phyloP scores from a whole-genome alignment of 1,140 invertebrate genomes.

The Orchestia grillus region DNA sequence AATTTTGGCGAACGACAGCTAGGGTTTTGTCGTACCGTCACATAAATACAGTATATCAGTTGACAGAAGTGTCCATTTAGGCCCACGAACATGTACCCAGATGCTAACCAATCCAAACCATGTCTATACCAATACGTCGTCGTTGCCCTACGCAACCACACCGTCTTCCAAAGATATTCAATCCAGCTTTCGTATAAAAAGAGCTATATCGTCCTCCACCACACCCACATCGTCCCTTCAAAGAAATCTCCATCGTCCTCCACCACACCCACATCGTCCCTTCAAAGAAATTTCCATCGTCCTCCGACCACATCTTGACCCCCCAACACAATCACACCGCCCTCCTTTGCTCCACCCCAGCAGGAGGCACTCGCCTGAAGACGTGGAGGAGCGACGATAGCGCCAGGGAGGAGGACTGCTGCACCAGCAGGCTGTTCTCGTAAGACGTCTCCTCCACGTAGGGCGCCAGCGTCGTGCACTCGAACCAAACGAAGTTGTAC shows the following conservation, averaged over 20 bases:
- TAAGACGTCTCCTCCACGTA: conserved; percentile 90
- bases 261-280: background rate
- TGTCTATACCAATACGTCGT: too few relatives aligned
- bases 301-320: background rate
- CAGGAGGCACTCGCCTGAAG: conserved; percentile 61
- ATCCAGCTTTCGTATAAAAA: background rate
- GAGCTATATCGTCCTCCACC: background rate
- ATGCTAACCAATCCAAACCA: too few relatives aligned
- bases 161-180: too few relatives aligned
- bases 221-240: too few relatives aligned
- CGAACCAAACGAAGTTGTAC: conserved; percentile 91
- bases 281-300: background rate
- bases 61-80: too few relatives aligned
- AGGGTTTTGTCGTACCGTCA: too few relatives aligned
- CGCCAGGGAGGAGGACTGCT: conserved; percentile 81
- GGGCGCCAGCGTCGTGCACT: conserved; percentile 85
- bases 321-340: background rate
- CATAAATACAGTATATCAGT: too few relatives aligned
- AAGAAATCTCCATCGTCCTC: background rate
- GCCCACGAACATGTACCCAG: too few relatives aligned
- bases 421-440: conserved; percentile 86
- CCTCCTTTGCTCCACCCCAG: background rate
- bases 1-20: too few relatives aligned
- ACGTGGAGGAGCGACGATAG: conserved; percentile 89
- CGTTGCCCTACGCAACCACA: too few relatives aligned